Percentiles rank a stretch among this genome's conserved stretches.
These are phyloP conservation scores for Nothoprocta pentlandii DNA, from an alignment of 2,113 vertebrate genomes.

Conservation along the genomic window DNA sequence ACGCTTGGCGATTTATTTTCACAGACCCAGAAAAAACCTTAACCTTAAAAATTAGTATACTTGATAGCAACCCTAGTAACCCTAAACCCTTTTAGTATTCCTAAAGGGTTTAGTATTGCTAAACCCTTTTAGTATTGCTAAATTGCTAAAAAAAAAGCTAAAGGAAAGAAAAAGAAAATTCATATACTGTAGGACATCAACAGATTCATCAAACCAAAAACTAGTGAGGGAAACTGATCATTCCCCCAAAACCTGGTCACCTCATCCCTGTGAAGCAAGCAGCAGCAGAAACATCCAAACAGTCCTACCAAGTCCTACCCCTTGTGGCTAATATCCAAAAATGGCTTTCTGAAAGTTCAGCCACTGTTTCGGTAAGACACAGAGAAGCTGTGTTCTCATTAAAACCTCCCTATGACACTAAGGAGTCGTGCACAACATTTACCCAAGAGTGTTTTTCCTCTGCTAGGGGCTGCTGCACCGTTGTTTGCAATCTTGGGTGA, in stretches of 20 bases:
- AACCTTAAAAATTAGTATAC: neutral
- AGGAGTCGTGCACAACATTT: neutral
- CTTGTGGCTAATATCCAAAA: neutral
- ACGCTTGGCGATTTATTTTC: neutral
- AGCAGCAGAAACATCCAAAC: neutral
- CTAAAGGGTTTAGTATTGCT: too few species aligned
- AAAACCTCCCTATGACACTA: neutral
- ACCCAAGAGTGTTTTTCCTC: neutral
- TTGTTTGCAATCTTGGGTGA: neutral
- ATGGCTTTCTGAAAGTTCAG: neutral
- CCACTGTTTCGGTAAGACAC: neutral
- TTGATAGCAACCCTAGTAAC: neutral
- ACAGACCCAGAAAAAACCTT: neutral
- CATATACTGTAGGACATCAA: neutral
- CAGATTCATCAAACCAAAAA: neutral
- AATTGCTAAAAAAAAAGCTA: neutral
- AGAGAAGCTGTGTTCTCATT: neutral
- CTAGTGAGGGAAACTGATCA: neutral
- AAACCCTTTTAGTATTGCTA: neutral
- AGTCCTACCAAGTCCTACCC: neutral
- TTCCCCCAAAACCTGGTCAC: neutral
- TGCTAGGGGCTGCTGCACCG: neutral
- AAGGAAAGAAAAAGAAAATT: neutral
- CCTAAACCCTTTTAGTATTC: neutral
- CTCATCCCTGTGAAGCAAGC: accelerated